Percentiles rank a stretch among this genome's conserved stretches.
Conservation (phyloP, 2,888 invertebrate species). For the Aporophyla nigra region DNA sequence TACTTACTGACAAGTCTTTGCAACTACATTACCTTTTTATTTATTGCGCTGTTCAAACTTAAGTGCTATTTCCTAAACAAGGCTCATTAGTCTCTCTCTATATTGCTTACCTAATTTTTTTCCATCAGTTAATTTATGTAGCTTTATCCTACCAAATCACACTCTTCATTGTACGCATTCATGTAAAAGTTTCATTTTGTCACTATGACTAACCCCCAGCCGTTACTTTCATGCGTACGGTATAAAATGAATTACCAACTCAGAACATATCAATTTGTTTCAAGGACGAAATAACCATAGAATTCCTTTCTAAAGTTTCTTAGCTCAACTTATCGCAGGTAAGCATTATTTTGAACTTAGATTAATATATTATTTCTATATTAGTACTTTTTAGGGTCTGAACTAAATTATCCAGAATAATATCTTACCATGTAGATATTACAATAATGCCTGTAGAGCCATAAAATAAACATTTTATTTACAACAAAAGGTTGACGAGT, state of each 20-base stretch:
- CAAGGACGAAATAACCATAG: not conserved
- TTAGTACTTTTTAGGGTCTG: not conserved
- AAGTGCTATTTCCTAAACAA: not conserved
- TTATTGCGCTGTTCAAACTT: not conserved
- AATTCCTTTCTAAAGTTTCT: constrained; percentile 4
- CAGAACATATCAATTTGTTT: not conserved
- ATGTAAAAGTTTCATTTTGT: not conserved
- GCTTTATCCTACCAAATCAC: not conserved
- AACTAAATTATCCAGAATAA: not conserved
- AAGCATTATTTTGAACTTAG: not conserved
- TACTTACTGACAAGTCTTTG: not conserved
- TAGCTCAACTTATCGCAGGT: not conserved
- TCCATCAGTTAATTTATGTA: not conserved
- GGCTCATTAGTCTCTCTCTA: not conserved
- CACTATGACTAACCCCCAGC: not conserved
- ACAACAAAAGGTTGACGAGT: constrained; percentile 59
- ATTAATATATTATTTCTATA: not conserved
- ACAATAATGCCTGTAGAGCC: not conserved
- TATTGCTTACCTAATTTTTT: not conserved
- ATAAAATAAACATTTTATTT: not conserved
- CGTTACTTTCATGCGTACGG: not conserved
- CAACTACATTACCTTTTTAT: not conserved
- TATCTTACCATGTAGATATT: not conserved
- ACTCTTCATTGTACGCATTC: not conserved
- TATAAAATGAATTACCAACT: constrained; percentile 2